Base-by-base conservation (phyloP, 2,797 vertebrate genomes). In the Enteromius viviparus region DNA sequence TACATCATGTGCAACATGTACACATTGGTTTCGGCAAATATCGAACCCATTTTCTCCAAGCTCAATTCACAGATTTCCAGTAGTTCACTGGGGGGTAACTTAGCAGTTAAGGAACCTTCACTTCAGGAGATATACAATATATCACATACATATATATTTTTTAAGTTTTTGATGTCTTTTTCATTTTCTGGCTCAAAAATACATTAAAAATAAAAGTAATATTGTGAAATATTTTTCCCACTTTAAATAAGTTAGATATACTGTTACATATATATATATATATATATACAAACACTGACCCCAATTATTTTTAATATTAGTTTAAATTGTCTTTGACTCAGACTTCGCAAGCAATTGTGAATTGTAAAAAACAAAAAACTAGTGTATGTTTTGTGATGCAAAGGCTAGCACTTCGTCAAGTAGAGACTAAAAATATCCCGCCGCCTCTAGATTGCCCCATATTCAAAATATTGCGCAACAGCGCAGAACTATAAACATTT, bases 1-100 rank as follows among this genome's bases (percentile, higher is more conserved):
- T 99, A 99, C 97, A 97, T 99, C 98, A 99, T 99, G 89, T 99
- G 98, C 82, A 99, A 88, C 97, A 99, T 97, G 90, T 99, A 99
- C 82, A 99, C 96, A 3, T 99, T 99, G 62, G 96, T 97, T 80
- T 97, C 97, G 32, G 94, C 96, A 83, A 99, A 99, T 86, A 98
- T 92, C 0, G 95, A 86, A 79, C 96, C 95, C 98, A 99, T 99
- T 93, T 98, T 99, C 89, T 98, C 98, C 92, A 96, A 93, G 88
- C 97, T 99, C 51, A 98, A 93, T 88, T 99, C 97, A 76, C 98
- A 99, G 87, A 99, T 96, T 92, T 99, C 98, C 88, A 99, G 93
- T 66, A 99, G 93, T 91, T 99, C 98, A 85, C 95, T 95, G 58
- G 98, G 98, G 79, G 96, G 97, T 97, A 90, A 90, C 82, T 81